A percentile compares a stretch with the other conserved stretches of the same genome.
phyloP scores from a whole-genome alignment of 2,888 invertebrate genomes.

The Epirrhoe tristata region DNA sequence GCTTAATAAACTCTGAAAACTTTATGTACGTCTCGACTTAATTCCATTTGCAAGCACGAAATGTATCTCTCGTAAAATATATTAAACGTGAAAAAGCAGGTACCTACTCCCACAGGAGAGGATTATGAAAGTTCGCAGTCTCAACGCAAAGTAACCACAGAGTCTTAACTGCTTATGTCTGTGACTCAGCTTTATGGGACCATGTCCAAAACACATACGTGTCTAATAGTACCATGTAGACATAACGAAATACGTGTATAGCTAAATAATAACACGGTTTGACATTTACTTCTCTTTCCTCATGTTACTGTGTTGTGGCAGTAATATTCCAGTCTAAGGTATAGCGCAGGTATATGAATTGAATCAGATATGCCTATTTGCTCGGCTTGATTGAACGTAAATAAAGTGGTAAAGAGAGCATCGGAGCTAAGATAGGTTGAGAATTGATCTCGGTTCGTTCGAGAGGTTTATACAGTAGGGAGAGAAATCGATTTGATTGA shows the following conservation, averaged over 20 bases:
- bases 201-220: neutral
- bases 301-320: conserved; percentile 9
- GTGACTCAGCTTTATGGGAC: conserved; percentile 19
- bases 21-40: conserved; percentile 10
- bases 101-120: conserved; percentile 22
- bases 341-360: conserved; percentile 21
- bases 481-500: conserved; percentile 68
- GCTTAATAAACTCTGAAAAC: conserved; percentile 9
- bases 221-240: neutral
- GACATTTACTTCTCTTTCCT: conserved; percentile 17
- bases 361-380: conserved; percentile 46
- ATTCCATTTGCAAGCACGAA: conserved; percentile 6
- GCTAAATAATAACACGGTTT: conserved; percentile 4
- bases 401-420: conserved; percentile 68
- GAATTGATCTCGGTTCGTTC: conserved; percentile 62
- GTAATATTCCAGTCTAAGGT: conserved; percentile 30
- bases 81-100: conserved; percentile 22
- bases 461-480: conserved; percentile 59
- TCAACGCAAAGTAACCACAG: conserved; percentile 18
- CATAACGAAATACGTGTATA: neutral
- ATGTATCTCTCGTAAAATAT: conserved; percentile 22
- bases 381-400: conserved; percentile 61
- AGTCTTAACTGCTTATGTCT: conserved; percentile 17
- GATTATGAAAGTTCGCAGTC: conserved; percentile 33
- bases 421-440: conserved; percentile 59